Percentiles rank a stretch among this genome's conserved stretches.
Evolutionary conservation across 2,888 invertebrate genomes (phyloP).

Genomic region (Vesta saturnalis): DNA sequence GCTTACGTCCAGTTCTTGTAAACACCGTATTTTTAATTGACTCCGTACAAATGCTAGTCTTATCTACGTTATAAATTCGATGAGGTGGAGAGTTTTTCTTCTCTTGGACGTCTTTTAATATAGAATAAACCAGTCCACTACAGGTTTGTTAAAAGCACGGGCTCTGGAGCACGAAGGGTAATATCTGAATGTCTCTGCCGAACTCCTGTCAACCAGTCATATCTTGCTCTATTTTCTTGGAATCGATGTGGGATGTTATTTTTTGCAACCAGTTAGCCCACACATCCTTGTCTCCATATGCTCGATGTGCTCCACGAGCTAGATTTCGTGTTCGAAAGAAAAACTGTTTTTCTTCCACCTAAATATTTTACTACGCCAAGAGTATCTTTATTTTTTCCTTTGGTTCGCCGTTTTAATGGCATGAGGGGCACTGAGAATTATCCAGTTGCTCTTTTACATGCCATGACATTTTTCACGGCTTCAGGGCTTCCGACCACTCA

Average conservation of each 20-base stretch:
- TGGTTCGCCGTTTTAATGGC: background rate
- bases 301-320: background rate
- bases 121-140: background rate
- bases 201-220: no score
- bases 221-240: no score
- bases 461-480: background rate
- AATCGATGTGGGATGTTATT: no score
- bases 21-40: background rate
- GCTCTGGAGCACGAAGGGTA: no score
- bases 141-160: no score
- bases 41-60: background rate
- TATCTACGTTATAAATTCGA: no score
- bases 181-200: no score
- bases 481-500: background rate
- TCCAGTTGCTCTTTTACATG: background rate
- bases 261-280: no score
- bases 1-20: background rate
- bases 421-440: background rate
- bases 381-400: background rate
- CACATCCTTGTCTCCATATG: background rate
- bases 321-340: background rate
- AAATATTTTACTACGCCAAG: conserved; percentile 1
- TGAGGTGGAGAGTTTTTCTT: background rate
- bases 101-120: background rate
- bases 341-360: background rate